Evolutionary conservation across 2,797 vertebrate genomes (phyloP), one percentile per base, ranked within the genome.

Genomic region (Alca torda): DNA sequence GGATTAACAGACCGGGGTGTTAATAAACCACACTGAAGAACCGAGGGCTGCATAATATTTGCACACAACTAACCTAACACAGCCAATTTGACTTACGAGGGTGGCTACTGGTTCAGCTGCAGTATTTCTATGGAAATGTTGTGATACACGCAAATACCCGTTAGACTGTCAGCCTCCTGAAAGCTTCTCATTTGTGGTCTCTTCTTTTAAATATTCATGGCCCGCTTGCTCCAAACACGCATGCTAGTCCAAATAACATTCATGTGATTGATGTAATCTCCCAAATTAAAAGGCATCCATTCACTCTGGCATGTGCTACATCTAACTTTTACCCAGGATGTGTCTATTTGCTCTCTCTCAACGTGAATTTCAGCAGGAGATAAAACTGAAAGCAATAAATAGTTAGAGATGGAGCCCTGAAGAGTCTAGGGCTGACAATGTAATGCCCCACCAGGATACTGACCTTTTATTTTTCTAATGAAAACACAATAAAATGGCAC

Each of bases 391-490:
- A 90, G 57, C 75, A 93, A 89, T 77, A 94, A 95, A 94, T 35
- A 89, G 59, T 31, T 86, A 70, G 77, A 88, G 76, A 91, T 63
- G 72, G 81, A 96, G 84, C 50, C 93, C 89, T 84, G 79, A 96
- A 89, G 95, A 93, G 86, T 35, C 45, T 69, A 76, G 61, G 74
- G 92, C 35, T 75, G 83, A 41, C 79, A 88, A 89, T 57, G 82
- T 35, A 73, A 59, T 73, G 69, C 91, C 89, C 94, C 94, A 90
- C 73, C 76, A 94, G 76, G 84, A 92, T 53, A 90, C 9, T 91
- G 82, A 96, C 90, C 92, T 97, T 95, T 93, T 91, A 84, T 91
- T 97, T 91, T 96, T 81, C 76, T 90, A 93, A 96, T 69, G 73
- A 92, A 92, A 96, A 91, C 76, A 94, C 60, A 91, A 85, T 86